Evolutionary conservation across 2,888 invertebrate species (phyloP), one percentile per base, ranked within the genome.

Genomic region (Perizoma affinitatum): DNA sequence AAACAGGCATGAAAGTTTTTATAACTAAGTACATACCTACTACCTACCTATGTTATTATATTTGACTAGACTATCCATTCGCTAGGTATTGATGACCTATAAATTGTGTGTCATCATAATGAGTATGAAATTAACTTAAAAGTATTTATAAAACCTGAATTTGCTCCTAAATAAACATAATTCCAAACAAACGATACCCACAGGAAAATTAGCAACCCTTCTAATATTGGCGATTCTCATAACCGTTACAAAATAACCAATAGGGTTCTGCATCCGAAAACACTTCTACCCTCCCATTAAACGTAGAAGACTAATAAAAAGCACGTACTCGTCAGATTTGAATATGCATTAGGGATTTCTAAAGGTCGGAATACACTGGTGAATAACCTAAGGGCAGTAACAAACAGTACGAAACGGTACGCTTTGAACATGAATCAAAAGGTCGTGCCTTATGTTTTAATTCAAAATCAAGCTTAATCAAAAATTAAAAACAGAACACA

Each of bases 261-360:
- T 58, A 41, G 51, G 38, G 54, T 6, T 40, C 45, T 49, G 40
- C 50, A 50, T 55, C 58, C 58, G 58, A 56, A 63, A 63, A 57
- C 61, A 61, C 63, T 57, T 66, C 49, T 54, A 67, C 70, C 70
- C 65, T 67, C 65, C 57, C 48, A 62, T 63, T 65, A 61, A 62
- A 66, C 63, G 49, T 62, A 60, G 63, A 45, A 50, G 63, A 47
- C 53, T 66, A 68, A 67, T 67, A 69, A 72, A 69, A 69, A 70
- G 65, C 67, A 61, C 58, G 62, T 44, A 63, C 56, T 56, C 49
- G 54, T 61, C 63, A 67, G 71, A 73, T 76, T 75, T 75, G 72
- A 76, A 75, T 76, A 75, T 73, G 71, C 71, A 75, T 75, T 71
- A 74, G 67, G 66, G 68, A 62, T 63, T 55, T 58, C 58, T 48